A percentile compares a stretch with the other conserved stretches of the same genome.
Evolutionary conservation across 2,888 invertebrate genomes (phyloP).

Genomic region (Pheosia gnoma): DNA sequence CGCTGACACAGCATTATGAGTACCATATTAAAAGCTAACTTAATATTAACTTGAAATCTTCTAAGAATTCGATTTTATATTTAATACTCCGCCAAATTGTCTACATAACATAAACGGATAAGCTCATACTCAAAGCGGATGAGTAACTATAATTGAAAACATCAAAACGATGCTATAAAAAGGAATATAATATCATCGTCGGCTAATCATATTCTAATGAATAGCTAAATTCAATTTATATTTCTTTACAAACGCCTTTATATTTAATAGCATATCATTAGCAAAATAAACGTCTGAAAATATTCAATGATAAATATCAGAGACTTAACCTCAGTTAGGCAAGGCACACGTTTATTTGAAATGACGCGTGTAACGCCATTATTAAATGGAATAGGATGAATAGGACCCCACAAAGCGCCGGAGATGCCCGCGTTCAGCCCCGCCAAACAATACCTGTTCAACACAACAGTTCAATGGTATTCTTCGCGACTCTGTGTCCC

Average conservation of each 20-base stretch:
- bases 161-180: background rate
- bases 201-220: background rate
- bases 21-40: no score
- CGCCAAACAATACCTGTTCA: constrained; percentile 49
- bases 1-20: no score
- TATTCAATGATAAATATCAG: constrained; percentile 41
- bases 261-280: constrained; percentile 31
- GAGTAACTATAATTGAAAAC: background rate
- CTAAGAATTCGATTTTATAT: background rate
- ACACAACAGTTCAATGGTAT: constrained; percentile 59
- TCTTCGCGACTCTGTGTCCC: constrained; percentile 66
- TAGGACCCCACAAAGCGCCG: constrained; percentile 34
- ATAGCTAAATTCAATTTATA: constrained; percentile 7
- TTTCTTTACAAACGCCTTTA: constrained; percentile 11
- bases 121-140: background rate
- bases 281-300: constrained; percentile 36
- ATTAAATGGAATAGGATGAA: constrained; percentile 36
- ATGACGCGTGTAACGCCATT: constrained; percentile 32
- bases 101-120: background rate
- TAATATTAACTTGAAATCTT: no score
- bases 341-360: constrained; percentile 31
- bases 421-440: constrained; percentile 37
- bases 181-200: background rate
- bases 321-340: constrained; percentile 39
- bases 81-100: background rate